These are phyloP conservation scores for Drosophila nebulosa DNA, from an alignment of 1,140 invertebrate genomes.

Conservation along the genomic window DNA sequence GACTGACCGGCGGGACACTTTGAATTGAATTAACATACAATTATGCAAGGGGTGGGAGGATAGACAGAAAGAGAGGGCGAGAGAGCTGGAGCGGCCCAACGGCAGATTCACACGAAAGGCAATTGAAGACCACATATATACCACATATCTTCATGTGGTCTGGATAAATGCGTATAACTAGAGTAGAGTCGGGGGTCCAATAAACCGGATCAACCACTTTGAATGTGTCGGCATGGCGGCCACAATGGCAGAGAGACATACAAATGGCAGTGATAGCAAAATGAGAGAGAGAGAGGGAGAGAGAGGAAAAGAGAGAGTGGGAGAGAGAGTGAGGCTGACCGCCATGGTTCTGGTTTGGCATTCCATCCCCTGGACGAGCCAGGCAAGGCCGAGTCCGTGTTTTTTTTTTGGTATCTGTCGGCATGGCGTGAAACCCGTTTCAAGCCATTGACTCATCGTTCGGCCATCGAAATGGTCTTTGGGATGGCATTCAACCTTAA, in stretches of 20 bases:
- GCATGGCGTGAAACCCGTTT: slow-evolving; percentile 29
- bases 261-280: slow-evolving; percentile 66
- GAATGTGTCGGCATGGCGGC: slow-evolving; percentile 36
- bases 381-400: background rate
- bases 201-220: slow-evolving; percentile 75
- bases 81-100: slow-evolving; percentile 20
- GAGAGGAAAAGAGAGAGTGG: background rate
- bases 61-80: too few species aligned
- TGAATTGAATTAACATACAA: slow-evolving; percentile 19
- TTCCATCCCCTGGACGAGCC: slow-evolving; percentile 2
- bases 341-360: slow-evolving; percentile 49
- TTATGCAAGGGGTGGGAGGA: slow-evolving; percentile 5
- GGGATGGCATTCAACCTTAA: slow-evolving; percentile 24
- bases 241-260: slow-evolving; percentile 51
- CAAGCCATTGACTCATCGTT: slow-evolving; percentile 50
- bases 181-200: slow-evolving; percentile 14
- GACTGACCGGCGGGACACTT: slow-evolving; percentile 14
- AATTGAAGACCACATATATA: slow-evolving; percentile 4
- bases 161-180: background rate
- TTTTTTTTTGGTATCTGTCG: background rate
- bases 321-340: slow-evolving; percentile 10
- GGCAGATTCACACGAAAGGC: slow-evolving; percentile 28
- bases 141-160: too few species aligned
- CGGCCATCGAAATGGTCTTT: slow-evolving; percentile 47
- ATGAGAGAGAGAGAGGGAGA: background rate